Percentiles rank a stretch among this genome's conserved stretches.
These are phyloP conservation scores for Drosophila hawaiiensis DNA, from an alignment of 2,888 invertebrate genomes.

Conservation along the genomic window DNA sequence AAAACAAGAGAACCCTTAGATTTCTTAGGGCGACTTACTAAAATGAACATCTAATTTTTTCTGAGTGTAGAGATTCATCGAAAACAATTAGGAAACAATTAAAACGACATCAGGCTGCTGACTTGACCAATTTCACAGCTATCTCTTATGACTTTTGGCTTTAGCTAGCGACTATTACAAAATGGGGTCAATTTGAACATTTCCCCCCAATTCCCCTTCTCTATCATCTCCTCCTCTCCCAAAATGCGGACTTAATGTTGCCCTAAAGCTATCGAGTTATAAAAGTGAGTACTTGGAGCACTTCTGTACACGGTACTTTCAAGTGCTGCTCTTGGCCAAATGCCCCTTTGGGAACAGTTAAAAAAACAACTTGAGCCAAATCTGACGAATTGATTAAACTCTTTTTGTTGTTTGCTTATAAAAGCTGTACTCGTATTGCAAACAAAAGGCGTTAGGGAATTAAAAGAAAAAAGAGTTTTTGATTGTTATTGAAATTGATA, in stretches of 20 bases:
- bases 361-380: slow-evolving; percentile 4
- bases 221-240: too few relatives aligned
- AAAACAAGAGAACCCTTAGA: neutral
- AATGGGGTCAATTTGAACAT: slow-evolving; percentile 55
- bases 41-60: neutral
- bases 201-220: neutral
- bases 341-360: neutral
- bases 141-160: slow-evolving; percentile 18
- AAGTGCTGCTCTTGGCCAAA: slow-evolving; percentile 4
- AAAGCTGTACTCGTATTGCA: neutral
- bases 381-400: slow-evolving; percentile 13
- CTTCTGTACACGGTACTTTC: slow-evolving; percentile 21
- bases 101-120: slow-evolving; percentile 59
- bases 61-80: slow-evolving; percentile 44
- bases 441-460: neutral
- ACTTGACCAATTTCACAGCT: slow-evolving; percentile 35
- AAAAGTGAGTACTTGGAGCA: slow-evolving; percentile 2
- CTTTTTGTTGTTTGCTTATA: neutral
- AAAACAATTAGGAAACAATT: slow-evolving; percentile 75
- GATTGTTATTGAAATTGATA: neutral
- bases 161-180: neutral
- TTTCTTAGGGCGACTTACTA: too few relatives aligned
- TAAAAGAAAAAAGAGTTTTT: neutral
- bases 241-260: neutral
- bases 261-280: slow-evolving; percentile 19